A percentile compares a stretch with the other conserved stretches of the same genome.
These are phyloP conservation scores for Epirrhoe alternata DNA, from an alignment of 2,888 invertebrate genomes.

Conservation along the genomic window DNA sequence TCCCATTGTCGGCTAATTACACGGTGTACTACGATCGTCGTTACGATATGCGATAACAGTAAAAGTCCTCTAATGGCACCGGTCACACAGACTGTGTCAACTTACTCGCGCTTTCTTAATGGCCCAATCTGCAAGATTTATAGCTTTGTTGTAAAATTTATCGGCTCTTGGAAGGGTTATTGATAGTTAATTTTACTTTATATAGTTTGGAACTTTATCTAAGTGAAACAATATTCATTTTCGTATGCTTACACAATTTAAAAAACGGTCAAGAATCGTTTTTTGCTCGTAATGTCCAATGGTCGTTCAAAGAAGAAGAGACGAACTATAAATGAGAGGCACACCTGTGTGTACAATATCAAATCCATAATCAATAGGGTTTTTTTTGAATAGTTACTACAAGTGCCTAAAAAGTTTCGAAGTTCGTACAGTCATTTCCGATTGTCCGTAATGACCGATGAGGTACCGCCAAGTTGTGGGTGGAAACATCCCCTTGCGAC, in stretches of 20 bases:
- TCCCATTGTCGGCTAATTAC: slow-evolving; percentile 76
- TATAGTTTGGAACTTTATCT: background rate
- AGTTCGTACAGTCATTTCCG: slow-evolving; percentile 76
- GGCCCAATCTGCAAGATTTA: slow-evolving; percentile 60
- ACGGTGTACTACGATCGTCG: slow-evolving; percentile 62
- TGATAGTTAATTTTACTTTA: slow-evolving; percentile 17
- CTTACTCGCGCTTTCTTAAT: slow-evolving; percentile 73
- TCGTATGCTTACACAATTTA: background rate
- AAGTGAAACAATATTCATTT: background rate
- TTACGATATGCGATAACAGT: slow-evolving; percentile 81
- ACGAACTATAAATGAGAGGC: slow-evolving; percentile 26
- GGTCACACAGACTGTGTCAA: slow-evolving; percentile 70
- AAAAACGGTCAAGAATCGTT: too few relatives aligned
- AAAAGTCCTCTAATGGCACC: slow-evolving; percentile 75
- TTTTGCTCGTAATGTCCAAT: too few relatives aligned
- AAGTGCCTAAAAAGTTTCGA: slow-evolving; percentile 77
- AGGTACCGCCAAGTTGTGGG: slow-evolving; percentile 78
- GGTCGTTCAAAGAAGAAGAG: slow-evolving; percentile 5
- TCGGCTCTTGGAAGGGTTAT: slow-evolving; percentile 50
- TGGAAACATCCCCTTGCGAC: slow-evolving; percentile 83
- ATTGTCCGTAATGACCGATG: slow-evolving; percentile 81
- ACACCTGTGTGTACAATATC: slow-evolving; percentile 71
- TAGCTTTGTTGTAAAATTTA: slow-evolving; percentile 59
- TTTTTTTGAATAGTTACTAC: slow-evolving; percentile 56
- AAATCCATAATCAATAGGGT: slow-evolving; percentile 50